A percentile compares a stretch with the other conserved stretches of the same genome.
phyloP scores from a whole-genome alignment of 2,797 vertebrate species.

The Paratrypauchen microcephalus region DNA sequence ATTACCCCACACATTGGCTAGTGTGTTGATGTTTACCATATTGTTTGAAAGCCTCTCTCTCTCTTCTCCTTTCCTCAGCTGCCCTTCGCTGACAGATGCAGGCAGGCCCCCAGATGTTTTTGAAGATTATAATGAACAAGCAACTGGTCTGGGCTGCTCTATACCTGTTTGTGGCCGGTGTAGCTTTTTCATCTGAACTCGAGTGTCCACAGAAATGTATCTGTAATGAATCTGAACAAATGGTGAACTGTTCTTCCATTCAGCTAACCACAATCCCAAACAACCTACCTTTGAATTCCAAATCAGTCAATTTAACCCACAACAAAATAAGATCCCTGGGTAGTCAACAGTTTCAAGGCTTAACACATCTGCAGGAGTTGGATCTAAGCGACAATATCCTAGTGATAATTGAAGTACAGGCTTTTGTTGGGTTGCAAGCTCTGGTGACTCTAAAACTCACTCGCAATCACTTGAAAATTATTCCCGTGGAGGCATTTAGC shows the following conservation, averaged over 20 bases:
- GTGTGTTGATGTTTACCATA: not conserved
- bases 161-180: conserved; percentile 60
- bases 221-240: conserved; percentile 67
- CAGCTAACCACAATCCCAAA: conserved; percentile 72
- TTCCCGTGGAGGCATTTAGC: conserved; percentile 78
- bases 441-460: conserved; percentile 76
- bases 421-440: conserved; percentile 77
- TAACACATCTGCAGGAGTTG: conserved; percentile 77
- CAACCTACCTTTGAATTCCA: conserved; percentile 67
- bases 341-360: conserved; percentile 73
- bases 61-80: conserved; percentile 12
- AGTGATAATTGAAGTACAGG: conserved; percentile 70
- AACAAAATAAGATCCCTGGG: conserved; percentile 80
- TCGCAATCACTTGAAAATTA: conserved; percentile 81
- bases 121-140: conserved; percentile 51
- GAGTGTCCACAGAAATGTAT: conserved; percentile 78
- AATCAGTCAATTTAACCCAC: conserved; percentile 78
- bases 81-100: conserved; percentile 36
- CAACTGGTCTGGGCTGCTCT: conserved; percentile 66
- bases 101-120: conserved; percentile 74
- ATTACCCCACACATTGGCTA: not conserved
- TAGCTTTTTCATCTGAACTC: conserved; percentile 47
- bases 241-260: conserved; percentile 78
- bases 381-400: conserved; percentile 83
- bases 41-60: not conserved